Base-by-base conservation (phyloP, 2,797 vertebrate species). In the Microcaecilia unicolor region DNA sequence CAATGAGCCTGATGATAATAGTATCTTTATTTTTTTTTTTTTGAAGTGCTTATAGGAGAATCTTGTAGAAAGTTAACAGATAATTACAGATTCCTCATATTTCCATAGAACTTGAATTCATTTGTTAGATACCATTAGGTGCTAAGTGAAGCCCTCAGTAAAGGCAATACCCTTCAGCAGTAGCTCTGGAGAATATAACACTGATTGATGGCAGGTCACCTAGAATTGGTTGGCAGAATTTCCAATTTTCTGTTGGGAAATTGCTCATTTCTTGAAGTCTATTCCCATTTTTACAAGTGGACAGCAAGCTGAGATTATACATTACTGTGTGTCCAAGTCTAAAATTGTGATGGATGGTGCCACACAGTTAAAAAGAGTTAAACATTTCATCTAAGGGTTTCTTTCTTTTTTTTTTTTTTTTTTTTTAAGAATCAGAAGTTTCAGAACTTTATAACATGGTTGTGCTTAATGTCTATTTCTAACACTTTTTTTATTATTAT, bases 141-240 rank as follows among this genome's bases (percentile, higher is more conserved):
- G 86, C 70, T 69, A 78, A 84, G 85, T 83, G 80, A 87, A 86
- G 81, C 81, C 83, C 83, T 84, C 83, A 86, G 74, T 84, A 83
- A 78, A 70, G 69, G 78, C 68, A 76, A 69, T 74, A 71, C 70
- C 74, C 58, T 84, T 80, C 81, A 80, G 79, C 69, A 69, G 75
- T 52, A 74, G 81, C 82, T 77, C 61, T 47, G 72, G 79, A 85
- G 74, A 80, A 79, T 67, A 78, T 71, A 82, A 85, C 83, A 75
- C 85, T 97, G 93, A 98, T 97, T 94, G 92, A 98, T 97, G 86
- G 91, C 84, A 81, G 93, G 92, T 96, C 92, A 91, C 80, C 74
- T 78, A 62, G 84, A 88, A 84, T 77, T 84, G 87, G 83, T 88
- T 86, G 63, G 72, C 83, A 81, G 84, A 91, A 91, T 91, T 92